Conservation (phyloP, 2,888 invertebrate species). For the Euclidia mi region DNA sequence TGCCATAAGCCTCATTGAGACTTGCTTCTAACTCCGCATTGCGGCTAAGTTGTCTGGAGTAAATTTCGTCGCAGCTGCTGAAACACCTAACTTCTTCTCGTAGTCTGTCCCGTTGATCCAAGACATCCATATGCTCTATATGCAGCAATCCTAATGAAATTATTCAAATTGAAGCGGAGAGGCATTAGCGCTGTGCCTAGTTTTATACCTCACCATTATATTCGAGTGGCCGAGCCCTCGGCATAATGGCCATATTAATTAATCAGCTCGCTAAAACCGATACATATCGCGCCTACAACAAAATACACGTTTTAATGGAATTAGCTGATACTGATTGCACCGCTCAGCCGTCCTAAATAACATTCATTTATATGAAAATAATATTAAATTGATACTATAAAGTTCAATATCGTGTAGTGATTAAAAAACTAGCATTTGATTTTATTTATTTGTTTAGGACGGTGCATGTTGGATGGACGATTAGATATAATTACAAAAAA, state of each 20-base stretch:
- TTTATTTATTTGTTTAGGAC: constrained; percentile 19
- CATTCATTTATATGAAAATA: constrained; percentile 41
- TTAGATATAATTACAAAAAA: constrained; percentile 11
- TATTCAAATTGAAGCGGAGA: constrained; percentile 13
- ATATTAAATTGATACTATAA: constrained; percentile 36
- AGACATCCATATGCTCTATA: no score
- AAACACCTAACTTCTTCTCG: no score
- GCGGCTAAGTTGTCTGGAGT: no score
- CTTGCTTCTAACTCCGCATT: no score
- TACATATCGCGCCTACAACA: constrained; percentile 27
- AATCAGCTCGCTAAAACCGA: constrained; percentile 33
- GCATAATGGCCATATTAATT: constrained; percentile 33
- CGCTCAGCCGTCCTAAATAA: constrained; percentile 47
- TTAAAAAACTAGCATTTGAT: constrained; percentile 7
- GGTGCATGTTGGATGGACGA: constrained; percentile 4
- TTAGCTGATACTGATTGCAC: constrained; percentile 57
- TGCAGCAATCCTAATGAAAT: constrained; percentile 7
- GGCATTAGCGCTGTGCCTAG: constrained; percentile 16
- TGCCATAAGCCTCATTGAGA: no score
- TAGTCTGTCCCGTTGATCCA: no score
- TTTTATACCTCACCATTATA: constrained; percentile 32
- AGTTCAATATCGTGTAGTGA: not conserved
- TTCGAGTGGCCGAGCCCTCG: constrained; percentile 22
- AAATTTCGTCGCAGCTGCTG: no score
- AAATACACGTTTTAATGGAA: constrained; percentile 53